These are phyloP conservation scores for Phoebastria nigripes DNA, from an alignment of 2,797 vertebrate genomes.

Conservation along the genomic window DNA sequence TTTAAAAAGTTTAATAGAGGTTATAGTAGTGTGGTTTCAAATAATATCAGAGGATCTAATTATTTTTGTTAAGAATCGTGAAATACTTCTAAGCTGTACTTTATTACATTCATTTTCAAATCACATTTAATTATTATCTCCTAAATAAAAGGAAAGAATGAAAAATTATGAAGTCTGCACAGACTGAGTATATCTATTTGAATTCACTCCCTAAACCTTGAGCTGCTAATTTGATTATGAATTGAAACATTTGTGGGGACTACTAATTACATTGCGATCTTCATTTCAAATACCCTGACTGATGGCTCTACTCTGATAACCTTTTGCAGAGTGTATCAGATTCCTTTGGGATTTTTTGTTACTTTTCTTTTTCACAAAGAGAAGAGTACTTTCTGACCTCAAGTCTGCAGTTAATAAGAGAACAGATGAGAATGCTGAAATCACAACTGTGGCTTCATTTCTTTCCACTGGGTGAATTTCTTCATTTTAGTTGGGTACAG, in stretches of 20 bases:
- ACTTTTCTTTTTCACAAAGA: background rate
- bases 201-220: conserved; percentile 19
- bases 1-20: conserved; percentile 20
- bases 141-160: conserved; percentile 28
- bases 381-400: background rate
- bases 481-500: background rate
- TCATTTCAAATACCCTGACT: background rate
- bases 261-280: background rate
- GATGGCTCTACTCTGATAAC: background rate
- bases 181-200: background rate
- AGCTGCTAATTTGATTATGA: conserved; percentile 58
- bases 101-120: conserved; percentile 50
- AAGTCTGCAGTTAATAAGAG: background rate
- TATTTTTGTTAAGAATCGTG: conserved; percentile 57
- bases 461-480: background rate
- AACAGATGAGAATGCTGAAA: background rate
- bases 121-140: conserved; percentile 60
- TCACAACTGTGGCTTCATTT: background rate
- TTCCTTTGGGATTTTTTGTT: background rate
- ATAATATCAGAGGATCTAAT: conserved; percentile 58
- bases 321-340: background rate
- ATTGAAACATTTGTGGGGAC: conserved; percentile 35
- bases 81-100: conserved; percentile 40
- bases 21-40: conserved; percentile 25
- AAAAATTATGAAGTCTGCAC: background rate